Evolutionary conservation across 2,888 invertebrate species (phyloP), one percentile per base, ranked within the genome.

Genomic region (Disparrhopalites patrizii): DNA sequence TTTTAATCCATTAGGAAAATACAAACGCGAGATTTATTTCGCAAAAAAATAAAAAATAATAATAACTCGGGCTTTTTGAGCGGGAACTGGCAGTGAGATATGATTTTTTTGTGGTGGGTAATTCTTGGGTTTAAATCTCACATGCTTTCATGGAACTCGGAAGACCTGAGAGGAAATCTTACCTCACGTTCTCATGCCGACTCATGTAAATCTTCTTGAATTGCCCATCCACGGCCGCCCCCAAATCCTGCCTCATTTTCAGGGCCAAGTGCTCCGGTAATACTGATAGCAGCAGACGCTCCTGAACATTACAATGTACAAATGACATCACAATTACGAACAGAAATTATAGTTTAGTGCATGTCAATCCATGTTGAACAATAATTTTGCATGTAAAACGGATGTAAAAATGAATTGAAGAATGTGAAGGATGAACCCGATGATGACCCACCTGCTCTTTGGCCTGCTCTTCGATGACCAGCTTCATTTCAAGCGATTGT

Each of bases 181-280:
- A 91, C 89, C 93, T 94, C 77, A 96, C 95, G 80, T 96, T 94
- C 81, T 96, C 95, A 79, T 95, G 94, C 23, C 95, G 84, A 75
- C 92, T 93, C 94, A 96, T 95, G 80, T 95, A 96, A 78, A 96
- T 95, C 82, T 95, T 95, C 81, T 95, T 93, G 80, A 96, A 96
- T 79, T 95, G 95, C 2, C 93, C 93, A 77, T 93, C 92, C 67
- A 90, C 87, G 28, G 90, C 88, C 1, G 81, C 81, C 28, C 94
- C 95, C 71, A 96, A 83, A 79, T 97, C 96, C 78, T 93, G 89
- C 38, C 95, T 85, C 93, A 97, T 96, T 81, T 93, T 93, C 61
- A 95, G 91, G 20, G 96, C 97, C 67, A 97, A 93, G 81, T 96
- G 96, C 78, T 95, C 91, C 0, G 95, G 97, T 67, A 97, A 83